phyloP scores from a whole-genome alignment of 64 coral and sea anemone genomes.

The Orbicella faveolata region DNA sequence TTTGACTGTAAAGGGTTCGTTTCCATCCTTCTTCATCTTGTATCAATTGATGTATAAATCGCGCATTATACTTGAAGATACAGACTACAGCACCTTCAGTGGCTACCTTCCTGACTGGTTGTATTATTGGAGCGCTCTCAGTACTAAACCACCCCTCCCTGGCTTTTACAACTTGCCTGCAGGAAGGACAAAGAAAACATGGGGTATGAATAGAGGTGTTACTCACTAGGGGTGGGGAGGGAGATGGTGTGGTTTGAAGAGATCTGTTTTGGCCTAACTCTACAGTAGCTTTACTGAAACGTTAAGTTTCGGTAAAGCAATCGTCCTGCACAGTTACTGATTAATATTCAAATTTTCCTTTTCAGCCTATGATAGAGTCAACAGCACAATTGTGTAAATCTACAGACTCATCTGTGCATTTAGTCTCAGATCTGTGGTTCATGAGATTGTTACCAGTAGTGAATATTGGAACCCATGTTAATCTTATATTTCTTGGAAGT shows the following conservation, averaged over 20 bases:
- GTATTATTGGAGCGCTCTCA: constrained; percentile 83
- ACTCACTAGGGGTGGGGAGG: neutral
- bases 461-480: too few species aligned
- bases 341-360: too few species aligned
- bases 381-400: too few species aligned
- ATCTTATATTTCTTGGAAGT: too few species aligned
- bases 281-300: neutral
- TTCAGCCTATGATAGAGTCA: too few species aligned
- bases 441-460: too few species aligned
- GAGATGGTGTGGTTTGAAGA: neutral
- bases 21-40: constrained; percentile 67
- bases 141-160: constrained; percentile 60
- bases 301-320: too few species aligned
- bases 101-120: constrained; percentile 81
- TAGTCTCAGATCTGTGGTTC: too few species aligned
- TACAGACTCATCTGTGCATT: too few species aligned
- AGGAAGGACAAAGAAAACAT: constrained; percentile 82
- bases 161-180: constrained; percentile 61
- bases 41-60: constrained; percentile 81
- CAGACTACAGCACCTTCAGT: constrained; percentile 60
- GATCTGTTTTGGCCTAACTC: neutral
- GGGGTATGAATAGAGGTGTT: constrained; percentile 47
- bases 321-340: too few species aligned
- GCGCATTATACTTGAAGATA: constrained; percentile 75
- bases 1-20: constrained; percentile 62